Evolutionary conservation across 2,888 invertebrate species (phyloP).

Genomic region (Rhingia rostrata): DNA sequence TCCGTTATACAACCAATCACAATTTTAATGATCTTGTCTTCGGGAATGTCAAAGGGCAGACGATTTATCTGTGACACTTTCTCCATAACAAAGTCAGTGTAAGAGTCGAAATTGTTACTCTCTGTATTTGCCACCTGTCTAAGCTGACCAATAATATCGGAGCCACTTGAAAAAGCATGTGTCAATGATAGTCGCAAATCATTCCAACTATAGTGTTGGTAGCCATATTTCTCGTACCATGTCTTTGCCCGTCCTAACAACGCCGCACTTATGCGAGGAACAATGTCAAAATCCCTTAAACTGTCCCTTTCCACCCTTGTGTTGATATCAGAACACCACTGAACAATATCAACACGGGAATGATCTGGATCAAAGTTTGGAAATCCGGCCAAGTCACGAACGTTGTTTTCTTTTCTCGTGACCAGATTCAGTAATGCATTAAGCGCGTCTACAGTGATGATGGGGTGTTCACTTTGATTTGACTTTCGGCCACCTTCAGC

Average conservation of each 20-base stretch:
- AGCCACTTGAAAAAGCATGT: slow-evolving; percentile 34
- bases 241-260: slow-evolving; percentile 25
- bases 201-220: slow-evolving; percentile 55
- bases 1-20: not conserved
- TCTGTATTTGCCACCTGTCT: too few species aligned
- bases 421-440: too few species aligned
- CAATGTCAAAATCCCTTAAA: slow-evolving; percentile 56
- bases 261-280: slow-evolving; percentile 26
- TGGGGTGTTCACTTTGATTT: too few species aligned
- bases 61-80: slow-evolving; percentile 25
- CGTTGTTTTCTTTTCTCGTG: not conserved
- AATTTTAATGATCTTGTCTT: slow-evolving; percentile 8
- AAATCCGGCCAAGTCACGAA: slow-evolving; percentile 32
- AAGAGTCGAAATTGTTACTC: too few species aligned
- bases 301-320: slow-evolving; percentile 45
- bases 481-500: not conserved
- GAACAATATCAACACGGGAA: slow-evolving; percentile 36
- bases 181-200: slow-evolving; percentile 54
- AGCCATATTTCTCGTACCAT: slow-evolving; percentile 14
- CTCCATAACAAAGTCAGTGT: slow-evolving; percentile 3
- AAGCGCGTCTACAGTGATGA: not conserved
- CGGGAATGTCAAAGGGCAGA: slow-evolving; percentile 33
- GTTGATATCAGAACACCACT: slow-evolving; percentile 41
- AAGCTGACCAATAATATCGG: slow-evolving; percentile 3
- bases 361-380: slow-evolving; percentile 56